Base-by-base conservation (phyloP, 1,140 invertebrate genomes). In the Neodiprion lecontei region DNA sequence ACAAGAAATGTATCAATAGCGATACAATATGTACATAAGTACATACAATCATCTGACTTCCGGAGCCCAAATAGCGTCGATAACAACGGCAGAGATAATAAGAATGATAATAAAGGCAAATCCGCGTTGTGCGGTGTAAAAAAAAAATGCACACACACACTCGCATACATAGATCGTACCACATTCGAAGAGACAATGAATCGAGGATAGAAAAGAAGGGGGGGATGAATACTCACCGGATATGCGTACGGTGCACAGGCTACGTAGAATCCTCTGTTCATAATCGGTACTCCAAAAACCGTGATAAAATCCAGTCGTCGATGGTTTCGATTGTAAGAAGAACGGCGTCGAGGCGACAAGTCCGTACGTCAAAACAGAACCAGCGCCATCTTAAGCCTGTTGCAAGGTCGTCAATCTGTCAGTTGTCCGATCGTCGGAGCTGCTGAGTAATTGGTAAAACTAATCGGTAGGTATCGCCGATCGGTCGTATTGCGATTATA, bases 241-340 rank as follows among this genome's bases (percentile, higher is more conserved):
- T 86, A 86, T 78, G 82, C 81, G 83, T 86, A 87, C 79, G 85
- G 82, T 76, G 83, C 81, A 79, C 86, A 86, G 68, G 85, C 82
- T 17, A 87, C 85, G 83, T 82, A 85, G 72, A 87, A 87, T 82
- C 86, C 85, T 84, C 86, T 86, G 83, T 84, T 87, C 86, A 86
- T 87, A 86, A 85, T 86, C 82, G 73, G 74, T 66, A 72, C 50
- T 48, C 40, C 50, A 9, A 68, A 74, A 68, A 71, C 10, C 73
- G 71, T 68, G 74, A 70, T 78, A 76, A 80, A 81, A 83, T 84
- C 82, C 83, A 84, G 80, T 80, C 83, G 82, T 82, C 76, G 28
- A 40, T 40, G 1, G 28, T 40, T 40, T 40, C 28, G 28, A 40
- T 2, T 40, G 28, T 5, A 40, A 40, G 28, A 40, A 40, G 28